These are phyloP conservation scores for Hippocampus comes DNA, from an alignment of 2,113 vertebrate genomes.

Conservation along the genomic window DNA sequence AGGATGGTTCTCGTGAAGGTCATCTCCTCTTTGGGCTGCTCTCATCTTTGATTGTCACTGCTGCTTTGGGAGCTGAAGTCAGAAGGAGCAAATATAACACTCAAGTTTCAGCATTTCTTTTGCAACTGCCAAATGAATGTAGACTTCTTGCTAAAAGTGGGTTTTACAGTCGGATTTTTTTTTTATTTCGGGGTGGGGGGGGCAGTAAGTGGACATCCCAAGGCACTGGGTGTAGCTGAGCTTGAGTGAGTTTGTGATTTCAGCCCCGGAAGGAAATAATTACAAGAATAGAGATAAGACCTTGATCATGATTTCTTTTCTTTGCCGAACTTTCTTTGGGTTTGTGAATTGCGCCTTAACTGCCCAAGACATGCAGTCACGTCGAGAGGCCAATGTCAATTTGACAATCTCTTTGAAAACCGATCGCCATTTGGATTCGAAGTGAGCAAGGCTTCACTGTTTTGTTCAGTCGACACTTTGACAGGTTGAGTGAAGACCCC, in stretches of 20 bases:
- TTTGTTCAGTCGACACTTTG: not conserved
- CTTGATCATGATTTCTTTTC: not conserved
- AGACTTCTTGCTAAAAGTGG: not conserved
- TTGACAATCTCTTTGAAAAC: not conserved
- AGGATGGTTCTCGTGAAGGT: not conserved
- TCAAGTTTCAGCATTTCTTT: not conserved
- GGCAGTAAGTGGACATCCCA: conserved; percentile 51
- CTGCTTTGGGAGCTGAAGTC: not conserved
- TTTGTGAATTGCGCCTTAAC: not conserved
- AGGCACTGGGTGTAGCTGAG: conserved; percentile 59
- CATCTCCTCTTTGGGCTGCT: not conserved
- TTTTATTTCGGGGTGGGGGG: not conserved
- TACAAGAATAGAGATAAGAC: conserved; percentile 47
- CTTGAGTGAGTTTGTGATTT: conserved; percentile 22
- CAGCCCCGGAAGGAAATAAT: conserved; percentile 50
- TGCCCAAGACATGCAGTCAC: not conserved
- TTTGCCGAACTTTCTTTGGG: not conserved
- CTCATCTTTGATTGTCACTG: not conserved
- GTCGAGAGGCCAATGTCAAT: not conserved
- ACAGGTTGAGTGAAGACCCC: conserved; percentile 6
- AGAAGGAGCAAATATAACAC: not conserved
- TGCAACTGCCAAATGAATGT: not conserved
- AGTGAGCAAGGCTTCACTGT: not conserved
- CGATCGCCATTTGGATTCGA: not conserved
- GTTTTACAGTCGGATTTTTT: conserved; percentile 28